Evolutionary conservation across 2,888 invertebrate species (phyloP).

Genomic region (Papilio protenor): DNA sequence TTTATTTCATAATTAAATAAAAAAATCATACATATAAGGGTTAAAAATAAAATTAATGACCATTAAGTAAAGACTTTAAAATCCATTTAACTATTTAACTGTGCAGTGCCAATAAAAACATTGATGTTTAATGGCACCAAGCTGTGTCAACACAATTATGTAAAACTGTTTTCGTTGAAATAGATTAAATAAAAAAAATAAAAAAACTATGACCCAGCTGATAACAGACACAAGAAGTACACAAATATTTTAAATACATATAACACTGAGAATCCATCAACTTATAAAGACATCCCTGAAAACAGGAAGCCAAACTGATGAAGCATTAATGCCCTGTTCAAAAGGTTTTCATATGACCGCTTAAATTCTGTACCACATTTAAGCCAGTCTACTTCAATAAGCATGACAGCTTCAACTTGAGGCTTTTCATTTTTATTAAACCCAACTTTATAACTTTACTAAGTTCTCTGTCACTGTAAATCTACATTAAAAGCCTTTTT

Average conservation of each 20-base stretch:
- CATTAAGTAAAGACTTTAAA: neutral
- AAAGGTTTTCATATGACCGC: slow-evolving; percentile 66
- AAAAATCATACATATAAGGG: too few relatives aligned
- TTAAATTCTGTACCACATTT: slow-evolving; percentile 72
- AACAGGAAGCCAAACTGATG: slow-evolving; percentile 62
- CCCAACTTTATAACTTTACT: too few relatives aligned
- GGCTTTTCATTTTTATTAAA: slow-evolving; percentile 53
- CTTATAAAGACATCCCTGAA: slow-evolving; percentile 48
- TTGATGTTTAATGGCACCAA: too few relatives aligned
- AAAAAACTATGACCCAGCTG: slow-evolving; percentile 35
- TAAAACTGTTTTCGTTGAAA: too few relatives aligned
- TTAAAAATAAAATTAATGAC: too few relatives aligned
- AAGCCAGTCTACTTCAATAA: slow-evolving; percentile 68
- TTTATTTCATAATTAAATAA: too few relatives aligned
- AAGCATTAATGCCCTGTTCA: slow-evolving; percentile 67
- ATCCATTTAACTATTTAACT: too few relatives aligned
- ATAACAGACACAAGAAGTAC: slow-evolving; percentile 40
- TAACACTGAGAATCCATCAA: slow-evolving; percentile 40
- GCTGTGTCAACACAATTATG: too few relatives aligned
- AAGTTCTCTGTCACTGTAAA: neutral
- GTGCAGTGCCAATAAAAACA: too few relatives aligned
- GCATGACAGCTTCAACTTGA: slow-evolving; percentile 68
- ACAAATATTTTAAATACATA: slow-evolving; percentile 38
- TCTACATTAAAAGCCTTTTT: neutral
- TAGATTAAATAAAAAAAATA: too few relatives aligned